These are phyloP conservation scores for Darevskia mixta DNA, from an alignment of 2,797 vertebrate species.

Conservation along the genomic window DNA sequence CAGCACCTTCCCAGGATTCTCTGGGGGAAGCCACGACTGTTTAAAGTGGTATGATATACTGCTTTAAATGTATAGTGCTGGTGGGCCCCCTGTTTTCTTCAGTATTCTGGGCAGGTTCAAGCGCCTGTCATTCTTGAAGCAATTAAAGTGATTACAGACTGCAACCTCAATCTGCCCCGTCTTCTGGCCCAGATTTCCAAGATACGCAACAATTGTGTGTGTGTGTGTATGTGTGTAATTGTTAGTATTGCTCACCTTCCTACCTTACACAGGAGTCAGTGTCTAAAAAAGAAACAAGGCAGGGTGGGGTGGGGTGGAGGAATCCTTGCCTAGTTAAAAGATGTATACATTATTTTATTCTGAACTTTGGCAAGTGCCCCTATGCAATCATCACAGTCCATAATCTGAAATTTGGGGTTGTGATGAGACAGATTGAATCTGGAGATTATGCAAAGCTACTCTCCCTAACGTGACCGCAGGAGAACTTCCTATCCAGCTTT, in stretches of 20 bases:
- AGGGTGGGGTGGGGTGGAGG: not conserved
- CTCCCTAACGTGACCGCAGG: not conserved
- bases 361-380: constrained; percentile 27
- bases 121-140: not conserved
- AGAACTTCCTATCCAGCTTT: constrained; percentile 20
- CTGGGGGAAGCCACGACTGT: no score
- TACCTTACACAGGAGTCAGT: not conserved
- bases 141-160: no score
- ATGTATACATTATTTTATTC: not conserved
- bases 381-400: constrained; percentile 5
- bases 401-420: constrained; percentile 5
- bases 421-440: not conserved
- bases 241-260: not conserved
- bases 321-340: not conserved
- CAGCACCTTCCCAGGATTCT: no score
- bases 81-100: not conserved
- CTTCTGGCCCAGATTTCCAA: no score
- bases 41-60: no score
- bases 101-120: not conserved
- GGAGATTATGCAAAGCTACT: constrained; percentile 12
- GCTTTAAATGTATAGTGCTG: no score
- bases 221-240: no score
- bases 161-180: not conserved
- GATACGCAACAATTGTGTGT: no score
- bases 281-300: not conserved